Evolutionary conservation across 2,888 invertebrate species (phyloP), one percentile per base, ranked within the genome.

Genomic region (Bimastos eiseni): DNA sequence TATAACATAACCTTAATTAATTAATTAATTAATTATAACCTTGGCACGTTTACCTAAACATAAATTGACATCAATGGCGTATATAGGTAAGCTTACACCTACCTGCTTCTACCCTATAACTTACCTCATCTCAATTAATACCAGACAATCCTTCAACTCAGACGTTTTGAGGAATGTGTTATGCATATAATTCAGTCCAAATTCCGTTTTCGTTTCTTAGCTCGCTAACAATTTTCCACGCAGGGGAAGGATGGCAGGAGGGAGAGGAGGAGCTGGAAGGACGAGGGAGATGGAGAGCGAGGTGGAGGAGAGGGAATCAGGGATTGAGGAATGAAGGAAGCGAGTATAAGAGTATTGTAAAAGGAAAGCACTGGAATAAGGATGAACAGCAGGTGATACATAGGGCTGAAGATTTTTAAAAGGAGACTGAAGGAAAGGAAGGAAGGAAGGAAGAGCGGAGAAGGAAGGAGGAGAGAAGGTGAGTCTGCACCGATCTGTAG

Each of bases 151-250:
- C 70, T 0, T 1, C 70, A 30, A 70, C 70, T 70, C n/a, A 70
- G n/a, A 70, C 70, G n/a, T 70, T 70, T 70, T 30, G 70, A 70
- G 70, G 70, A 70, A 70, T 70, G 30, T 70, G 70, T 70, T 70
- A 30, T 30, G 70, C 70, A n/a, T 13, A 70, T 30, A 6, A 70
- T 70, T 70, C 70, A 2, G 70, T 70, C 30, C 30, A 70, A 70
- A 70, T 70, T 70, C 70, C 70, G n/a, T 70, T n/a, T 70, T 70
- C 70, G 70, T n/a, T 55, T 55, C 55, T 24, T n/a, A 70, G 70
- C 8, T 70, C 70, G n/a, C 70, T n/a, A 70, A 13, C n/a, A 70
- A 70, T n/a, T 70, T 70, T 70, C 70, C 70, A n/a, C 70, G 70
- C 30, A 70, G 70, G n/a, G 13, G 70, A 17, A 70, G n/a, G n/a